Conservation (phyloP, 1,140 invertebrate genomes). For the Meteorus sp. region DNA sequence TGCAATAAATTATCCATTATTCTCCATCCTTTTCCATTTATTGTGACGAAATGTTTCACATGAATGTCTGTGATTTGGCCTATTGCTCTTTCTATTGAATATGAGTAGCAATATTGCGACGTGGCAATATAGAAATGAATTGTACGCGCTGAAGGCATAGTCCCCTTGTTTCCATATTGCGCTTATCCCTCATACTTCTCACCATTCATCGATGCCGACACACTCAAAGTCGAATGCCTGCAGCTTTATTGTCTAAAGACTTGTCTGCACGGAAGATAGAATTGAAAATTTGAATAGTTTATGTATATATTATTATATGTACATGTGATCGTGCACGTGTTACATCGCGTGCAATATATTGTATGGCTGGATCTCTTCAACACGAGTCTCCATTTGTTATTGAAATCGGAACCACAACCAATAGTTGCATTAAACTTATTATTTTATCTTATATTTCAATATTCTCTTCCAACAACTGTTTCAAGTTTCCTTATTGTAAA, state of each 20-base stretch:
- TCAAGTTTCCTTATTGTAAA: neutral
- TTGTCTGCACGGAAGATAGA: constrained; percentile 9
- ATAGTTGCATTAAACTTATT: no score
- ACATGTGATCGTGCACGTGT: constrained; percentile 12
- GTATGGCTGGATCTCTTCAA: neutral
- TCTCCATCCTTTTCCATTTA: constrained; percentile 6
- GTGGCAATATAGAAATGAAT: no score
- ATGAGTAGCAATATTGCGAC: no score
- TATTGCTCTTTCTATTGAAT: no score
- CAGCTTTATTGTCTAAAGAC: constrained; percentile 9
- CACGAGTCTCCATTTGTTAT: constrained; percentile 16
- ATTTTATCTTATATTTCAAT: no score
- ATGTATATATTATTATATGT: neutral
- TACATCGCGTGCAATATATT: constrained; percentile 20
- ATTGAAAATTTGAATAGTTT: constrained; percentile 5
- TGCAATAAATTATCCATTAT: no score
- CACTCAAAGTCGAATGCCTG: constrained; percentile 20
- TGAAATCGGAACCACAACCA: constrained; percentile 11
- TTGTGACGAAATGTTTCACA: neutral
- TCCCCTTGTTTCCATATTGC: no score
- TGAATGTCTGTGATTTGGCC: no score
- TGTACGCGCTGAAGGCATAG: no score
- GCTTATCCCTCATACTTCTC: no score
- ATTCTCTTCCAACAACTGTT: no score
- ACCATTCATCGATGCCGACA: constrained; percentile 2